These are phyloP conservation scores for Hypomesus transpacificus DNA, from an alignment of 2,113 vertebrate species.

Conservation along the genomic window DNA sequence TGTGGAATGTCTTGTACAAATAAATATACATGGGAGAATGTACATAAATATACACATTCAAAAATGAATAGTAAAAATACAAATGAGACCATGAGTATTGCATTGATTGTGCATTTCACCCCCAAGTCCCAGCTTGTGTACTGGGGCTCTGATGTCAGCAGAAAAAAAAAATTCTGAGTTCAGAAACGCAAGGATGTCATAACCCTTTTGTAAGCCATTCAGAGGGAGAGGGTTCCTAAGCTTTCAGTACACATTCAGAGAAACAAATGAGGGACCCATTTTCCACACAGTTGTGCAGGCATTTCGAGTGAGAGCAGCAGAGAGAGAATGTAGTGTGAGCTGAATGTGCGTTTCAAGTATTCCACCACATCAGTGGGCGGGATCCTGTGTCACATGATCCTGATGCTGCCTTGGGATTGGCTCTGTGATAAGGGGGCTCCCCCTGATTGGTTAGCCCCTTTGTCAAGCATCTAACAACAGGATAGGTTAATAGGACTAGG, in stretches of 20 bases:
- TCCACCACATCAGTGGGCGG: constrained; percentile 26
- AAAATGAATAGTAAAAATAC: constrained; percentile 37
- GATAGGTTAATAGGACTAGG: constrained; percentile 44
- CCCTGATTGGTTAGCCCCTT: not conserved
- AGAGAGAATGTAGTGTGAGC: constrained; percentile 3
- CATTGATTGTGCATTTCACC: constrained; percentile 85
- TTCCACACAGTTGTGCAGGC: constrained; percentile 7
- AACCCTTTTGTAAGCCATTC: not conserved
- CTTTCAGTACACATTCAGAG: constrained; percentile 18
- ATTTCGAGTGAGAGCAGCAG: constrained; percentile 17
- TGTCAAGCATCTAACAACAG: not conserved
- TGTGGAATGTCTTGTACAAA: constrained; percentile 73
- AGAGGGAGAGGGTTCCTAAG: constrained; percentile 4
- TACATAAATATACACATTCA: constrained; percentile 76
- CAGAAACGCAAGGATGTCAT: not conserved
- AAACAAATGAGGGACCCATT: constrained; percentile 5
- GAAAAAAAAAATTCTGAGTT: not conserved
- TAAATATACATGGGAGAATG: constrained; percentile 76
- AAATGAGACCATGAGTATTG: constrained; percentile 75
- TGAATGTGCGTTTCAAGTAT: constrained; percentile 47
- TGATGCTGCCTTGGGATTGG: not conserved
- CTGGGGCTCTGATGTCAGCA: constrained; percentile 50
- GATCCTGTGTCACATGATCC: constrained; percentile 5
- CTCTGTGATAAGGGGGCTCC: not conserved
- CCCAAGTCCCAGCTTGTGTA: constrained; percentile 62